Conservation (phyloP, 2,888 invertebrate species). For the Scrobipalpa atriplicella region DNA sequence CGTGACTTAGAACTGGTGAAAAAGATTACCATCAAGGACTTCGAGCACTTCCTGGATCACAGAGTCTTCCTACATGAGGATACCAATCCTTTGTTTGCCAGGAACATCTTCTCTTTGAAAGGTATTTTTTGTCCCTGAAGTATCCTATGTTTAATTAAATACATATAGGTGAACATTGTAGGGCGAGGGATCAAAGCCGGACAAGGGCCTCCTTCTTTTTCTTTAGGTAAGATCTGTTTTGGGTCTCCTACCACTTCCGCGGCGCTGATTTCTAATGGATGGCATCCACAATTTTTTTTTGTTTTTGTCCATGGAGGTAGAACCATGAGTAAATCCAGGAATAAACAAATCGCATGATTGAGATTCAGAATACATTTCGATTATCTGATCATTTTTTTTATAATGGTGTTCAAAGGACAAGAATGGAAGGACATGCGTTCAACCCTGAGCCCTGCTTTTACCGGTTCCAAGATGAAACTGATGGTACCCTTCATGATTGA, state of each 20-base stretch:
- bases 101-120: conserved; percentile 68
- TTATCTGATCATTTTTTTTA: background rate
- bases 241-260: background rate
- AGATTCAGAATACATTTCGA: too few relatives aligned
- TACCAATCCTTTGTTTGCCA: conserved; percentile 75
- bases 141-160: too few relatives aligned
- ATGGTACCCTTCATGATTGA: conserved; percentile 72
- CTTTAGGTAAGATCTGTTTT: background rate
- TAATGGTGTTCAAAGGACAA: conserved; percentile 48
- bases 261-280: too few relatives aligned
- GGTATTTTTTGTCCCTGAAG: conserved; percentile 48
- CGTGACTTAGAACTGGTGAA: conserved; percentile 77
- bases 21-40: conserved; percentile 77
- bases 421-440: conserved; percentile 74
- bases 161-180: too few relatives aligned
- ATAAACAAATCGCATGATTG: too few relatives aligned
- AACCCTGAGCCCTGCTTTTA: conserved; percentile 74
- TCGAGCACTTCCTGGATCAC: conserved; percentile 79
- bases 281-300: too few relatives aligned
- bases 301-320: too few relatives aligned
- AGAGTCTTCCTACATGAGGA: conserved; percentile 57
- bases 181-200: too few relatives aligned
- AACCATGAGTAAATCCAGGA: too few relatives aligned
- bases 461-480: conserved; percentile 74
- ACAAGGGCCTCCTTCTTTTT: background rate